phyloP scores from a whole-genome alignment of 1,140 invertebrate genomes.

The Aethina tumida region DNA sequence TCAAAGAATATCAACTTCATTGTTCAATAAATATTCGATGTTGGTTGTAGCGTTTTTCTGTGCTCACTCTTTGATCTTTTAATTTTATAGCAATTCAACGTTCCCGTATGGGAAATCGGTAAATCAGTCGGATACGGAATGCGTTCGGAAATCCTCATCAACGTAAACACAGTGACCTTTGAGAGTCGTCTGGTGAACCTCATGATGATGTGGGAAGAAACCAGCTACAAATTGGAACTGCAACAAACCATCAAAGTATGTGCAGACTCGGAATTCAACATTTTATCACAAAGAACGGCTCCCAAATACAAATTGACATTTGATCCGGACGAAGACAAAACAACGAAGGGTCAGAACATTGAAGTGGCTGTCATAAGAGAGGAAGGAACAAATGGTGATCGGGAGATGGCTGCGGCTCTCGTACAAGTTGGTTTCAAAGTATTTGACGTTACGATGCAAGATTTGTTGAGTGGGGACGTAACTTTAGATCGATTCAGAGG shows the following conservation, averaged over 20 bases:
- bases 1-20: no score
- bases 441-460: conserved; percentile 87
- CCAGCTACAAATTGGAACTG: conserved; percentile 81
- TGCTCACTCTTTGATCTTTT: conserved; percentile 2
- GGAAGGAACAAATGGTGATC: conserved; percentile 94
- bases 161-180: conserved; percentile 52
- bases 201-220: conserved; percentile 88
- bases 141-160: conserved; percentile 50
- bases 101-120: conserved; percentile 67
- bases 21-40: no score
- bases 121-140: conserved; percentile 53
- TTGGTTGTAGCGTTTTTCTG: no score
- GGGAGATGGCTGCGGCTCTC: conserved; percentile 96
- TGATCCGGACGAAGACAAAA: conserved; percentile 46
- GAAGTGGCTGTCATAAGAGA: conserved; percentile 87
- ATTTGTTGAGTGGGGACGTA: conserved; percentile 60
- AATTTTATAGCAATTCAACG: conserved; percentile 35
- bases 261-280: conserved; percentile 66
- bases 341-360: conserved; percentile 40
- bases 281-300: conserved; percentile 38
- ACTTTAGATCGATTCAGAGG: conserved; percentile 76
- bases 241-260: conserved; percentile 72
- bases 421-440: conserved; percentile 85
- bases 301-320: conserved; percentile 58
- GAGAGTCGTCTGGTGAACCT: conserved; percentile 53